Evolutionary conservation across 2,797 vertebrate genomes (phyloP).

Genomic region (Danio tinwini): DNA sequence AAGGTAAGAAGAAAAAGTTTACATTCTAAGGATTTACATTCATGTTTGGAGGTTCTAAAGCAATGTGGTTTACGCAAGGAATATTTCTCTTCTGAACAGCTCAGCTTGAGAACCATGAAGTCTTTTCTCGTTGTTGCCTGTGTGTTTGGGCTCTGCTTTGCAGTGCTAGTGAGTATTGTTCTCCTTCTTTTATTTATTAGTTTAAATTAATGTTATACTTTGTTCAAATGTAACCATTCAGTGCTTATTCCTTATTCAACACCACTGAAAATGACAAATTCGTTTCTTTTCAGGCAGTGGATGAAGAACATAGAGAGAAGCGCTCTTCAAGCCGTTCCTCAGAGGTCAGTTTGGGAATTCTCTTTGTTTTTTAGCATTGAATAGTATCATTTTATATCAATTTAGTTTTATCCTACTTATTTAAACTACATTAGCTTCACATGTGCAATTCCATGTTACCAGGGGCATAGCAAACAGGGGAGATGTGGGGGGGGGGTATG

Average conservation of each 20-base stretch:
- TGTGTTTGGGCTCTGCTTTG: conserved; percentile 43
- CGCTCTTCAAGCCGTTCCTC: conserved; percentile 54
- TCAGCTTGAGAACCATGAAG: conserved; percentile 49
- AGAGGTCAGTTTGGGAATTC: conserved; percentile 16
- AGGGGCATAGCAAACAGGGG: no score
- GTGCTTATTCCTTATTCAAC: neutral
- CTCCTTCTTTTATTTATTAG: conserved; percentile 7
- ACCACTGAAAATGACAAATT: neutral
- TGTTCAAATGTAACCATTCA: neutral
- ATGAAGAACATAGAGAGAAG: conserved; percentile 45
- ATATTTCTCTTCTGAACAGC: neutral
- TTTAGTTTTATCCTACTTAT: neutral
- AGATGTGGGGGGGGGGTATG: no score
- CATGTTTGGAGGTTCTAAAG: neutral
- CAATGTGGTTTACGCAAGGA: neutral
- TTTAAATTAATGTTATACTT: neutral
- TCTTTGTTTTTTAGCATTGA: neutral
- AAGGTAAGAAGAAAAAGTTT: conserved; percentile 1
- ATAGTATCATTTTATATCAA: neutral
- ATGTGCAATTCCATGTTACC: no score
- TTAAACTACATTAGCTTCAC: no score
- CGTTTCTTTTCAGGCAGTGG: conserved; percentile 13
- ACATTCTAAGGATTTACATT: neutral
- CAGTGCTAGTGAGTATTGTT: conserved; percentile 47
- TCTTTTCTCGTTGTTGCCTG: conserved; percentile 27